Conservation (phyloP, 2,888 invertebrate genomes). For the Rhodophaea formosa region DNA sequence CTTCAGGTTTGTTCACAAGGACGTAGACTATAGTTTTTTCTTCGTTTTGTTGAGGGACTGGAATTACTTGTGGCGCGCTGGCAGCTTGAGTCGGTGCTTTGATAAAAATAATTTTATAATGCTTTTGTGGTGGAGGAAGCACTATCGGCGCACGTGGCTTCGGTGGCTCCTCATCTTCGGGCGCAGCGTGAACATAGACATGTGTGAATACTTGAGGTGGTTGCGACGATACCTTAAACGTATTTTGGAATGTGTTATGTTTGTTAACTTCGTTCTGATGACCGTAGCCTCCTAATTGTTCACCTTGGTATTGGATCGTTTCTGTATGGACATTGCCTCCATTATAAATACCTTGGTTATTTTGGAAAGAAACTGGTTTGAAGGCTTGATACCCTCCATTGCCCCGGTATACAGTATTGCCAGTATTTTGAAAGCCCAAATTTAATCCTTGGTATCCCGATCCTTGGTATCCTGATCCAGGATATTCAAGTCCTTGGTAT, state of each 20-base stretch:
- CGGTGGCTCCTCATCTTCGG: conserved; percentile 74
- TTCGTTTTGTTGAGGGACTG: conserved; percentile 84
- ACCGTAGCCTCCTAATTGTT: neutral
- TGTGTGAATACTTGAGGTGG: conserved; percentile 85
- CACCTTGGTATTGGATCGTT: conserved; percentile 31
- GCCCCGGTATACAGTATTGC: neutral
- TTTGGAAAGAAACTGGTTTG: conserved; percentile 22
- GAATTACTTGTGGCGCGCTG: conserved; percentile 84
- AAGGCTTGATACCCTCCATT: conserved; percentile 1
- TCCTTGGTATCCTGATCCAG: conserved; percentile 22
- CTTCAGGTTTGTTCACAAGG: conserved; percentile 88
- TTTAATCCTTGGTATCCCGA: conserved; percentile 21
- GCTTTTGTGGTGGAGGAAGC: conserved; percentile 85
- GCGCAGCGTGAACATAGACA: conserved; percentile 72
- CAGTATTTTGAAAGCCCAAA: conserved; percentile 24
- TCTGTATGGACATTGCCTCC: neutral
- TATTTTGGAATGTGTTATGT: conserved; percentile 65
- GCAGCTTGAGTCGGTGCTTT: conserved; percentile 86
- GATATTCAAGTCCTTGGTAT: neutral
- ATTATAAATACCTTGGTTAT: conserved; percentile 3
- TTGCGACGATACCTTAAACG: conserved; percentile 87
- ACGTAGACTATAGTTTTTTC: conserved; percentile 90
- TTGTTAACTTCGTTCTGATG: conserved; percentile 39
- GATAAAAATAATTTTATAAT: conserved; percentile 91
- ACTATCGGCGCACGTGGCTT: conserved; percentile 81